Percentiles rank a stretch among this genome's conserved stretches.
Conservation (phyloP, 2,797 vertebrate species). For the Falco cherrug region DNA sequence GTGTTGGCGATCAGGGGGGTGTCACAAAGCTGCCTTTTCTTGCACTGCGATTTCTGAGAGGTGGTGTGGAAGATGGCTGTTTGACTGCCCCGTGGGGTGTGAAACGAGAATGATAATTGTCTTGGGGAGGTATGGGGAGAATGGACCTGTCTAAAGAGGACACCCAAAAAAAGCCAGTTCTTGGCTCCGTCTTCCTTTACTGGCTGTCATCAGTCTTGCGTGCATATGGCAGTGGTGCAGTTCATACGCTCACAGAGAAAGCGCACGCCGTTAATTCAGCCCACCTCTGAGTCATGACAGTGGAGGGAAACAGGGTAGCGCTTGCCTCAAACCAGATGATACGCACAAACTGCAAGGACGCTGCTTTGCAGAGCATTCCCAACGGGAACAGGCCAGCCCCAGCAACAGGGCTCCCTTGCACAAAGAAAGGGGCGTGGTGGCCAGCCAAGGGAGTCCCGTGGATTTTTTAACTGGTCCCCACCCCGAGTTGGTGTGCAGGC, state of each 20-base stretch:
- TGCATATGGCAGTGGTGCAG: not conserved
- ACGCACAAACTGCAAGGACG: not conserved
- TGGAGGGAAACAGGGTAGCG: not conserved
- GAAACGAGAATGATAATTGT: not conserved
- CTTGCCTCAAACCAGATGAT: not conserved
- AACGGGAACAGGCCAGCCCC: not conserved
- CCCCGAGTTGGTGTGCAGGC: rapidly evolving
- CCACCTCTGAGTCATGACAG: not conserved
- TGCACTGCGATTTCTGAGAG: not conserved
- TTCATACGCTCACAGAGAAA: not conserved
- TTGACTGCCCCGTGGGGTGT: not conserved
- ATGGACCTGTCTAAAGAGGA: not conserved
- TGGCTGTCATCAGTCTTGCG: not conserved
- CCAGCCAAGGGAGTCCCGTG: not conserved
- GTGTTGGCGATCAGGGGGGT: not conserved
- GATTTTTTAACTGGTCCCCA: not conserved
- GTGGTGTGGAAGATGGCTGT: not conserved
- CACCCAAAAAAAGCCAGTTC: not conserved
- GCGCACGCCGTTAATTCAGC: not conserved
- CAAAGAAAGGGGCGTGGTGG: not conserved
- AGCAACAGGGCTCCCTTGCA: not conserved
- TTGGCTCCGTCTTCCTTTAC: not conserved
- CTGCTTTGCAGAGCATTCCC: not conserved
- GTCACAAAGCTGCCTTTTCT: not conserved
- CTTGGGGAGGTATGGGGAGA: not conserved